phyloP scores from a whole-genome alignment of 2,888 invertebrate genomes.

The Matsumyia berberina region DNA sequence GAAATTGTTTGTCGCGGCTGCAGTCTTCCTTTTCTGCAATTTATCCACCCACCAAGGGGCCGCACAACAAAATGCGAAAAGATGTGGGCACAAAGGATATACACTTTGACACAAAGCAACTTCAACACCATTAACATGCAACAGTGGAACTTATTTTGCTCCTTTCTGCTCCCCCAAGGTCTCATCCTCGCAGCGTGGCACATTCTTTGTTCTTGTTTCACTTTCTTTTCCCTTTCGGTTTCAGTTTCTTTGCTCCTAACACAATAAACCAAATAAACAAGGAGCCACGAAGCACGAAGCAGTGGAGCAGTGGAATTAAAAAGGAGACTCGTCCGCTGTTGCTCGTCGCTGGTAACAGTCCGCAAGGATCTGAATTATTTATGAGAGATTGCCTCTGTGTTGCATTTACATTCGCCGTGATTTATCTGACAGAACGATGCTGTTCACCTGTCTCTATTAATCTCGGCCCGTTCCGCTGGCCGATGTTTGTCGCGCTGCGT shows the following conservation, averaged over 20 bases:
- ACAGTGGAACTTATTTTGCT: slow-evolving; percentile 48
- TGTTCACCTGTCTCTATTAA: slow-evolving; percentile 76
- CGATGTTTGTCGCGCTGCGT: slow-evolving; percentile 45
- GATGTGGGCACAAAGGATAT: slow-evolving; percentile 65
- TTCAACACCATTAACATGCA: slow-evolving; percentile 70
- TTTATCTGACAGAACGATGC: slow-evolving; percentile 76
- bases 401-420: slow-evolving; percentile 74
- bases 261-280: slow-evolving; percentile 47
- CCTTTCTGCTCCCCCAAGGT: not conserved
- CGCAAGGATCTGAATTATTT: slow-evolving; percentile 72
- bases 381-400: slow-evolving; percentile 70
- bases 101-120: slow-evolving; percentile 64
- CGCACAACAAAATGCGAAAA: slow-evolving; percentile 30
- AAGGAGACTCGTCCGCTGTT: slow-evolving; percentile 28
- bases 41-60: not conserved
- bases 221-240: slow-evolving; percentile 49
- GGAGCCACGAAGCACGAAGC: slow-evolving; percentile 21
- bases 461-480: slow-evolving; percentile 63
- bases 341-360: slow-evolving; percentile 43
- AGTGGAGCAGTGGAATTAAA: slow-evolving; percentile 52
- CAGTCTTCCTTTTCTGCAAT: slow-evolving; percentile 8
- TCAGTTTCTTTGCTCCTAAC: slow-evolving; percentile 4
- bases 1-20: slow-evolving; percentile 55
- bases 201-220: slow-evolving; percentile 50
- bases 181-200: not conserved